Evolutionary conservation across 2,888 invertebrate species (phyloP).

Genomic region (Orchesella flavescens): DNA sequence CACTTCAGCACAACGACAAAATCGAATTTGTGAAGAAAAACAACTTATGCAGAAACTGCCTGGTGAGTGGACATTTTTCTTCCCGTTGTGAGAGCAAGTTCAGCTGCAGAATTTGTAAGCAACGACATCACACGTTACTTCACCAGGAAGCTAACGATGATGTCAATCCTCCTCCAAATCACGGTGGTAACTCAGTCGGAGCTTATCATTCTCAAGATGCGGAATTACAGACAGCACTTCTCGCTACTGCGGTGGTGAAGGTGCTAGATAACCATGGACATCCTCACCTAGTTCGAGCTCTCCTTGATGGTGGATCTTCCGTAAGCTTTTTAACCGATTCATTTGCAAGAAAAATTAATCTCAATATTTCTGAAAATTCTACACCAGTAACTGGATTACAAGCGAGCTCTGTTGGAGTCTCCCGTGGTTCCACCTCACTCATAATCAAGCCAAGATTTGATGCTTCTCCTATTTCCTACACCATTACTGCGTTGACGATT

Average conservation of each 20-base stretch:
- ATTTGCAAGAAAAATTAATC: neutral
- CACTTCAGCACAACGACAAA: no score
- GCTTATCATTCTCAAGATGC: no score
- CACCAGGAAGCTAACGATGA: neutral
- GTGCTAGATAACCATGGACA: constrained; percentile 16
- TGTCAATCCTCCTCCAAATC: no score
- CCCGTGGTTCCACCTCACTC: neutral
- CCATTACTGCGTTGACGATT: constrained; percentile 29
- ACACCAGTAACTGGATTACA: constrained; percentile 27
- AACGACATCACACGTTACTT: constrained; percentile 25
- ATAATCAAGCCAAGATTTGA: constrained; percentile 18
- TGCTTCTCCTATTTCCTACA: neutral
- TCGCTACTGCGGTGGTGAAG: constrained; percentile 45
- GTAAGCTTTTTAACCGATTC: constrained; percentile 38
- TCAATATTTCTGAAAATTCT: constrained; percentile 14
- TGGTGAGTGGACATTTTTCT: neutral
- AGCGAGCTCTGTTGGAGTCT: neutral
- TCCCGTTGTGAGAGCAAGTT: neutral
- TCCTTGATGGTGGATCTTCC: constrained; percentile 48
- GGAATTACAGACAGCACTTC: neutral
- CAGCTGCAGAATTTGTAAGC: constrained; percentile 16
- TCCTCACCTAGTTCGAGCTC: constrained; percentile 6
- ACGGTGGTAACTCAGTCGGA: no score
- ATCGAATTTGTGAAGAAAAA: no score
- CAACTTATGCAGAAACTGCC: constrained; percentile 17